Percentiles rank a stretch among this genome's conserved stretches.
phyloP scores from a whole-genome alignment of 2,113 vertebrate genomes.

The Bombycilla garrulus region DNA sequence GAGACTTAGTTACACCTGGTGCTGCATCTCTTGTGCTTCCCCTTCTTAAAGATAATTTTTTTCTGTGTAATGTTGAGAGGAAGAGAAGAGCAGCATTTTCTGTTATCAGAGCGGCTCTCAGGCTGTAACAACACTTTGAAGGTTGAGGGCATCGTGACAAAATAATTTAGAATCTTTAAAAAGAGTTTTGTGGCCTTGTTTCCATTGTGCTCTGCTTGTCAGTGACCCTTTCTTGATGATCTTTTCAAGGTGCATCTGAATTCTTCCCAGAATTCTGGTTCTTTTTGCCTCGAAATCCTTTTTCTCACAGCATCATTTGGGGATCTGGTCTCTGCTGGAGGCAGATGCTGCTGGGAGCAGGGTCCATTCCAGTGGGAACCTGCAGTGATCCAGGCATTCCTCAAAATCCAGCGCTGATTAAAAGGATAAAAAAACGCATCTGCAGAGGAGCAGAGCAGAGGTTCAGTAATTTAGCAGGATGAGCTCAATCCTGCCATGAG shows the following conservation, averaged over 20 bases:
- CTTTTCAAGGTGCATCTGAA: not conserved
- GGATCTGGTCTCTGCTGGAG: not conserved
- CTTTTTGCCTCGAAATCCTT: not conserved
- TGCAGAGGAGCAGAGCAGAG: not conserved
- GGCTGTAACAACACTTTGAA: not conserved
- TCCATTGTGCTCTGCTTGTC: fast-evolving
- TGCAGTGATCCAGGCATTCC: not conserved
- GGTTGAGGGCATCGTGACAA: not conserved
- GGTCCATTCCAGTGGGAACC: not conserved
- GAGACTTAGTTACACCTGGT: not conserved
- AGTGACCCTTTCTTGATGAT: not conserved
- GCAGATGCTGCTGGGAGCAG: not conserved
- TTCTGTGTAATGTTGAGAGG: not conserved
- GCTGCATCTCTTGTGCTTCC: not conserved
- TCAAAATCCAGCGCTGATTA: not conserved
- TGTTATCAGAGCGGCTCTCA: not conserved
- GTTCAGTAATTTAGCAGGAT: not conserved
- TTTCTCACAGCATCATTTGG: not conserved
- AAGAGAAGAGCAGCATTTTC: not conserved
- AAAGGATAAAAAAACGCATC: not conserved
- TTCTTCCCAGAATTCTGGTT: not conserved
- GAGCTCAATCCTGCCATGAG: slow-evolving; percentile 45
- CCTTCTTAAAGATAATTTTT: not conserved
- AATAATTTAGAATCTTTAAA: not conserved
- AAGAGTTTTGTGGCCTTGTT: not conserved